Conservation (phyloP, 2,888 invertebrate species). For the Conomelus anceps region DNA sequence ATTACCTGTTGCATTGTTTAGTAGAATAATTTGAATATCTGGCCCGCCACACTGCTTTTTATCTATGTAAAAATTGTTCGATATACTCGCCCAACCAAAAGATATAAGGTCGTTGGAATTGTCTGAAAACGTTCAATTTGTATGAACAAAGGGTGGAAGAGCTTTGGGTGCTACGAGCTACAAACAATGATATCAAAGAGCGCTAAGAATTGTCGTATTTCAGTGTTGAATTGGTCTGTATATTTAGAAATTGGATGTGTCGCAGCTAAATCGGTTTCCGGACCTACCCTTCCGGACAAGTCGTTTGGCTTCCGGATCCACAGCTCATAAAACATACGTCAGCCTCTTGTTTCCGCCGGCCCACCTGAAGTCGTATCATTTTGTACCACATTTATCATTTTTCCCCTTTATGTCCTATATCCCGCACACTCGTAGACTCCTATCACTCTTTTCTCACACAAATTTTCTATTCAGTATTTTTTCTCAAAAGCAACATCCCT, state of each 20-base stretch:
- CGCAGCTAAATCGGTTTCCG: background rate
- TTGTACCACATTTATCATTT: background rate
- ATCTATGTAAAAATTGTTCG: background rate
- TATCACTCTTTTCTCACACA: no score
- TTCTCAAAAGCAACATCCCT: no score
- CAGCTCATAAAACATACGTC: background rate
- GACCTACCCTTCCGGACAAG: constrained; percentile 2
- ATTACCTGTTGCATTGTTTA: background rate
- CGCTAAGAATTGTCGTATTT: background rate
- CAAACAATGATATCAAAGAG: background rate
- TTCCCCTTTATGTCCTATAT: no score
- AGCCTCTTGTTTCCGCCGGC: background rate
- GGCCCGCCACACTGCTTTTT: background rate
- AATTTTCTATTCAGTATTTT: no score
- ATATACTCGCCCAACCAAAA: background rate
- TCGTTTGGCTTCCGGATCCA: background rate
- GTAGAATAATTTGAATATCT: background rate
- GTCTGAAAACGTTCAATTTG: background rate
- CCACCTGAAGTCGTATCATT: background rate
- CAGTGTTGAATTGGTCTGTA: background rate
- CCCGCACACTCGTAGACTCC: no score
- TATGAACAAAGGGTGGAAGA: background rate
- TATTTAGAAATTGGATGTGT: background rate
- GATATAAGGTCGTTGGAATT: background rate
- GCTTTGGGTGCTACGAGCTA: background rate